Conservation (phyloP, 1,140 invertebrate genomes). For the Drosophila arawakana region DNA sequence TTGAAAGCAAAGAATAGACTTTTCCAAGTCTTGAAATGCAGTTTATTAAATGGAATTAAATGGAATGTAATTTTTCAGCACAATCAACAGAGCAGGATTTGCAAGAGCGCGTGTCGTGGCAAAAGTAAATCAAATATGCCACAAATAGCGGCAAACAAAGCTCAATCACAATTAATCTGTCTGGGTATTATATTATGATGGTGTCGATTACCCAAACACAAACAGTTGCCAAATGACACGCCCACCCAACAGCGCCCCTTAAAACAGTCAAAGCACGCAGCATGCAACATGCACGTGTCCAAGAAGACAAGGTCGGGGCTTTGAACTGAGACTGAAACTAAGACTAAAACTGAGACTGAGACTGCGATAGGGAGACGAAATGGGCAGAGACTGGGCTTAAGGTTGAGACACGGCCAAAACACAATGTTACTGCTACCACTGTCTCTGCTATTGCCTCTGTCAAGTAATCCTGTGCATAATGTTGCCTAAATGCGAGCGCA, state of each 20-base stretch:
- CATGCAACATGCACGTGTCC: constrained; percentile 54
- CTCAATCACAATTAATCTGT: constrained; percentile 60
- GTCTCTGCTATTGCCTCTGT: constrained; percentile 14
- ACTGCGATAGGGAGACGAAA: background rate
- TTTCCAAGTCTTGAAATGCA: background rate
- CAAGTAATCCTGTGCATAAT: constrained; percentile 76
- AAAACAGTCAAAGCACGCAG: constrained; percentile 7
- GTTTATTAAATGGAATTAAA: constrained; percentile 22
- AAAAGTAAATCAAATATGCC: constrained; percentile 57
- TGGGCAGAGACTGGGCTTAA: constrained; percentile 1
- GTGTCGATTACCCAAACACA: constrained; percentile 72
- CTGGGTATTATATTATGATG: constrained; percentile 71
- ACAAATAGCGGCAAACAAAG: constrained; percentile 41
- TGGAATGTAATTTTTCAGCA: constrained; percentile 5
- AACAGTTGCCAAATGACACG: constrained; percentile 50
- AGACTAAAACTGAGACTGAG: background rate
- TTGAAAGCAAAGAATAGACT: background rate
- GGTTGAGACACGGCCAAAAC: constrained; percentile 11
- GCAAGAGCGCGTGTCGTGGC: background rate
- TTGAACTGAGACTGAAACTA: background rate
- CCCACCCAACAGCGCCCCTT: constrained; percentile 18
- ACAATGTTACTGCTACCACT: background rate
- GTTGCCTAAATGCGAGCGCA: constrained; percentile 76
- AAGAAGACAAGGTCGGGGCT: constrained; percentile 10
- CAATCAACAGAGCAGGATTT: background rate